These are phyloP conservation scores for Prunella strophiata DNA, from an alignment of 2,797 vertebrate species.

Conservation along the genomic window DNA sequence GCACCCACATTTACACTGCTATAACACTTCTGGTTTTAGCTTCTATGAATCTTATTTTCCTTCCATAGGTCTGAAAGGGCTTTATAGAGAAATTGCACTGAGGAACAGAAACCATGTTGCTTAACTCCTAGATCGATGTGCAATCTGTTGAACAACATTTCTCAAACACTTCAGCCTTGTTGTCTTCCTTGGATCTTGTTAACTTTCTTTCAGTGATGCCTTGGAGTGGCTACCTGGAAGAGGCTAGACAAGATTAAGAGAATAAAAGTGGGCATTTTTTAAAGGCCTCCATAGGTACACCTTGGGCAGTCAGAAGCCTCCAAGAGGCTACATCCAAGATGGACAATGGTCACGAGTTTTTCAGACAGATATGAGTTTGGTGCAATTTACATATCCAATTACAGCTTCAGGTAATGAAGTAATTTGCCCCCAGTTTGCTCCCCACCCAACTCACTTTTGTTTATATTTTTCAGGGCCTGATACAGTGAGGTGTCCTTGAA, in stretches of 20 bases:
- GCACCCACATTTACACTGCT: constrained; percentile 16
- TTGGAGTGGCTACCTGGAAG: neutral
- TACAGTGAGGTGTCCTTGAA: neutral
- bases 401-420: neutral
- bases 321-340: neutral
- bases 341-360: accelerated
- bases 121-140: neutral
- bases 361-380: neutral
- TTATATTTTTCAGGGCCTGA: neutral
- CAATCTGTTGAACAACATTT: neutral
- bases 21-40: constrained; percentile 35
- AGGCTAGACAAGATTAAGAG: neutral
- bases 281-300: neutral
- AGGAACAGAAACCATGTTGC: neutral
- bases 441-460: neutral
- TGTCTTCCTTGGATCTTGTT: neutral
- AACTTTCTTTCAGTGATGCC: neutral
- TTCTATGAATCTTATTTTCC: constrained; percentile 25
- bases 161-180: neutral
- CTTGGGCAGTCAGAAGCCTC: neutral
- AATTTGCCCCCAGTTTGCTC: neutral
- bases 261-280: neutral
- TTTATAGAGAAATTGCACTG: neutral
- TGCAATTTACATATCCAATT: neutral
- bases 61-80: neutral